Evolutionary conservation across 2,113 vertebrate species (phyloP).

Genomic region (Xenus cinereus): DNA sequence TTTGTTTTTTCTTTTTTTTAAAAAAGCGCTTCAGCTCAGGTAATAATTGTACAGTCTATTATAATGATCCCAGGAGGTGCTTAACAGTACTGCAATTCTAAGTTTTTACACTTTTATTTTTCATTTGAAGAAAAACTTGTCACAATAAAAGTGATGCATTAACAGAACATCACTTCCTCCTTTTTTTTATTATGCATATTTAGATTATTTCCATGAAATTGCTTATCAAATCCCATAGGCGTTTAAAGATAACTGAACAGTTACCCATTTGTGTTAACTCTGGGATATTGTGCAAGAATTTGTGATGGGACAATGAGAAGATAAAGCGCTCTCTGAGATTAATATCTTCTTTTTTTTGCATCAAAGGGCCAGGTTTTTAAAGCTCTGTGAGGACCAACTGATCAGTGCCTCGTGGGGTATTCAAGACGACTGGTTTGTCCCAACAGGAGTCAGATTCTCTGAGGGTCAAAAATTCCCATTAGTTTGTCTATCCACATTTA

Average conservation of each 20-base stretch:
- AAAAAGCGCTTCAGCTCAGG: conserved; percentile 42
- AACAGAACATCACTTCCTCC: conserved; percentile 60
- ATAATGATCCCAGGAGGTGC: conserved; percentile 65
- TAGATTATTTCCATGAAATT: conserved; percentile 65
- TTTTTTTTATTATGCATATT: conserved; percentile 50
- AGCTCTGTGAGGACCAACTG: background rate
- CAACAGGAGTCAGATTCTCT: background rate
- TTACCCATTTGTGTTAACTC: conserved; percentile 63
- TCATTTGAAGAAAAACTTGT: conserved; percentile 68
- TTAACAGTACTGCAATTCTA: conserved; percentile 59
- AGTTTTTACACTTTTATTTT: conserved; percentile 69
- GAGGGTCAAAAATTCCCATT: background rate
- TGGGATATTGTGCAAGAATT: conserved; percentile 55
- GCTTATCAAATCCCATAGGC: conserved; percentile 60
- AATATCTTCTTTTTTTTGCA: background rate
- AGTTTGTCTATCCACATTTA: background rate
- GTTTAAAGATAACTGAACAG: conserved; percentile 56
- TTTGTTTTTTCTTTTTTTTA: background rate
- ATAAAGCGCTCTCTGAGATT: background rate
- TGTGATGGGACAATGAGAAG: conserved; percentile 44
- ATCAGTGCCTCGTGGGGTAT: background rate
- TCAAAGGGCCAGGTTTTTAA: background rate
- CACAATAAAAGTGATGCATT: conserved; percentile 67
- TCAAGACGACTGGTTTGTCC: background rate
- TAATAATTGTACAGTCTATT: conserved; percentile 70